Conservation (phyloP, 1,140 invertebrate genomes). For the Bombus confusus region DNA sequence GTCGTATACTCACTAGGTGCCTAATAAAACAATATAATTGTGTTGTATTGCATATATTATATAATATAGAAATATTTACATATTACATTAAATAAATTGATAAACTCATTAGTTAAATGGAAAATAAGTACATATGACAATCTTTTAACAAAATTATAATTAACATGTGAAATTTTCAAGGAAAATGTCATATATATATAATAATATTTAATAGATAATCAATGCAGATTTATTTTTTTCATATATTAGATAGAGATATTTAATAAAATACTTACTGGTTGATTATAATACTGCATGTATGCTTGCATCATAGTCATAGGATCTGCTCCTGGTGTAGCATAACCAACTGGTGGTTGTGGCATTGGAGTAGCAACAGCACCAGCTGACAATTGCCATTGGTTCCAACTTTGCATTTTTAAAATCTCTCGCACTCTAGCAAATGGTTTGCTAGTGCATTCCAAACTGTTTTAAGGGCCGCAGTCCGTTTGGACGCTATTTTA, state of each 20-base stretch:
- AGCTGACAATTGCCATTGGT: constrained; percentile 80
- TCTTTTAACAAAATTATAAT: neutral
- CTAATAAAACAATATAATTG: constrained; percentile 60
- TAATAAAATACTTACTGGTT: constrained; percentile 78
- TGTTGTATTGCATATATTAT: neutral
- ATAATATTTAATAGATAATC: neutral
- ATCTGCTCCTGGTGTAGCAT: constrained; percentile 76
- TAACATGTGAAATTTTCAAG: neutral
- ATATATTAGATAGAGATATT: neutral
- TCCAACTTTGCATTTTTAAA: constrained; percentile 82
- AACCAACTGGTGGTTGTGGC: constrained; percentile 80
- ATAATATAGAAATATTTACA: neutral
- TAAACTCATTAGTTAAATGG: neutral
- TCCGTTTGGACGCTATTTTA: constrained; percentile 77
- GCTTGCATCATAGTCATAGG: constrained; percentile 80
- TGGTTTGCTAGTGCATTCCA: constrained; percentile 70
- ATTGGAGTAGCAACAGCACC: constrained; percentile 74
- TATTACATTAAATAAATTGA: neutral
- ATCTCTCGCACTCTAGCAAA: constrained; percentile 64
- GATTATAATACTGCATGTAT: constrained; percentile 82
- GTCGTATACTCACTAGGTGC: constrained; percentile 85
- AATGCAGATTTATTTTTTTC: neutral
- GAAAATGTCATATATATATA: neutral
- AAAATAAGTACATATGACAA: neutral
- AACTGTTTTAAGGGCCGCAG: constrained; percentile 73